These are phyloP conservation scores for Lapara coniferarum DNA, from an alignment of 2,888 invertebrate genomes.

Conservation along the genomic window DNA sequence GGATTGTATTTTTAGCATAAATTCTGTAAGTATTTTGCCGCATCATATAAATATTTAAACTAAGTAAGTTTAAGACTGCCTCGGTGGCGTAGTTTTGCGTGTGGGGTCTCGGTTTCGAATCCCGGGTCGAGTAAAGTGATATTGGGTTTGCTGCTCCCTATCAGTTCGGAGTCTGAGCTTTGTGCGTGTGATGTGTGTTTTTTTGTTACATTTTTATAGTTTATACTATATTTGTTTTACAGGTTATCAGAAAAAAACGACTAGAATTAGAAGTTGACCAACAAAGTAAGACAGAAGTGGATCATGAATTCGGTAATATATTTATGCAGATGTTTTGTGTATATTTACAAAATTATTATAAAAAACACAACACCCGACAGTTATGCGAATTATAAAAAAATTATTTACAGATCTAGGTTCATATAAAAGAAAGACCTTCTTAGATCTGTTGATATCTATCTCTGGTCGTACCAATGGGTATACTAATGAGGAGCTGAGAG, in stretches of 20 bases:
- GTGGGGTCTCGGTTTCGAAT: no score
- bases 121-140: no score
- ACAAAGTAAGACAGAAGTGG: slow-evolving; percentile 50
- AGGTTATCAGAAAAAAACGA: slow-evolving; percentile 65
- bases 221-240: slow-evolving; percentile 28
- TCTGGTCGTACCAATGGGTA: slow-evolving; percentile 78
- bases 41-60: not conserved
- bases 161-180: no score
- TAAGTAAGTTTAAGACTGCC: not conserved
- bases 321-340: not conserved
- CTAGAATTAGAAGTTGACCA: slow-evolving; percentile 53
- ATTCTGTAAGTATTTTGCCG: no score
- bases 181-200: no score
- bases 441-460: slow-evolving; percentile 80
- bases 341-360: not conserved
- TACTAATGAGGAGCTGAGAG: slow-evolving; percentile 79
- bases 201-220: no score
- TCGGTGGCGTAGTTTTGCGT: no score
- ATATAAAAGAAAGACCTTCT: slow-evolving; percentile 76
- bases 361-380: no score
- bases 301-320: slow-evolving; percentile 59
- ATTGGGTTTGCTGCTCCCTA: no score
- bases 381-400: slow-evolving; percentile 18
- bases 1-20: no score
- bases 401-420: slow-evolving; percentile 52